Base-by-base conservation (phyloP, 2,888 invertebrate species). In the Scrobipalpa costella region DNA sequence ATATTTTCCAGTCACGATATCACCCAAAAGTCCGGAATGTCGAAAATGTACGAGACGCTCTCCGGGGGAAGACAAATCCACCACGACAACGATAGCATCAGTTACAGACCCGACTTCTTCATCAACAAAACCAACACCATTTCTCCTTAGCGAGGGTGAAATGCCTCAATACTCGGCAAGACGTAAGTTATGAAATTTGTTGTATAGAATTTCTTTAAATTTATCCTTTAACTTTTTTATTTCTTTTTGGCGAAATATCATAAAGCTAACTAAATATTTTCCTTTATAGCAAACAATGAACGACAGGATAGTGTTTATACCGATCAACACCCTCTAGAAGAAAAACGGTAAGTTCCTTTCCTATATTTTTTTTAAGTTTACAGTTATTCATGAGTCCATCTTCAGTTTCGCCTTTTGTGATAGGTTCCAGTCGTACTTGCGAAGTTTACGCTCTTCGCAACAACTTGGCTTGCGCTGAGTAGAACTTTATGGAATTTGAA, bases 141-240 rank as follows among this genome's bases (percentile, higher is more conserved):
- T 73, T 11, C 73, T 81, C 1, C 75, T 88, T 7, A 88, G 88
- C 57, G 85, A 86, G 17, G 88, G 88, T 0, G 88, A 88, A 63
- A 64, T 87, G 61, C 83, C 82, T 19, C 58, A 58, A 9, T 40
- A 34, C n/a, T 33, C 8, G 1, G 33, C 34, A 13, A 33, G n/a
- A 58, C 19, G 40, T 40, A 17, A 57, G 57, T 57, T 15, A 9
- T 50, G n/a, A n/a, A n/a, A n/a, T n/a, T n/a, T n/a, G n/a, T n/a
- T n/a, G n/a, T n/a, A n/a, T n/a, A n/a, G 33, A 9, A 5, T 27
- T 27, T 33, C 27, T 27, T 11, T 27, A 27, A 0, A 52, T 8
- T 13, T 52, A 17, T 49, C 15, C 6, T 6, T 6, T 17, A 49
- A 49, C 3, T 17, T 17, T 13, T 15, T 17, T 49, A 49, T 17